These are phyloP conservation scores for Strix uralensis DNA, from an alignment of 2,113 vertebrate species.

Conservation along the genomic window DNA sequence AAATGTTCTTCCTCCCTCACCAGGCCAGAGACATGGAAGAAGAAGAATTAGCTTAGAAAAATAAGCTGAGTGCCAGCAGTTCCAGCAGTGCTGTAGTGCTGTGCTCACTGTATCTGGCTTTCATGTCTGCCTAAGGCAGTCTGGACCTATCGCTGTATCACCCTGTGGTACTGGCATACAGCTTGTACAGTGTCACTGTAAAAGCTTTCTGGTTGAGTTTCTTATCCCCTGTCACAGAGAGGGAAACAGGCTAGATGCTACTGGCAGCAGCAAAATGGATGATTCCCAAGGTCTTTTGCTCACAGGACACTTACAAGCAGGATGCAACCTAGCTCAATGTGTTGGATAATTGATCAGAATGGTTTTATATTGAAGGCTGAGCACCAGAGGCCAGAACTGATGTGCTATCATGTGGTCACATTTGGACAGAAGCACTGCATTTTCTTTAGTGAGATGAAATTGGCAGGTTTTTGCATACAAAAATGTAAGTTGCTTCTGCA, in stretches of 20 bases:
- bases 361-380: not conserved
- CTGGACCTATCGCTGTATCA: not conserved
- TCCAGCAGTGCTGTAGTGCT: not conserved
- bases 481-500: not conserved
- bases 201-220: not conserved
- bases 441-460: not conserved
- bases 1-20: not conserved
- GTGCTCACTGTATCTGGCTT: not conserved
- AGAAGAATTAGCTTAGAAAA: conserved; percentile 2
- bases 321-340: not conserved
- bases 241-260: not conserved
- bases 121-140: not conserved
- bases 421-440: not conserved
- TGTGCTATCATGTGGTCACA: fast-evolving
- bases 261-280: not conserved
- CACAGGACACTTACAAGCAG: not conserved
- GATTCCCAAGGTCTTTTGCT: not conserved
- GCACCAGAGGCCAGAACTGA: not conserved
- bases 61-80: not conserved
- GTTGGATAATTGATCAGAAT: not conserved
- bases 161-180: not conserved
- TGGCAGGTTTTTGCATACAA: not conserved
- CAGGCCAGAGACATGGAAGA: not conserved
- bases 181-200: not conserved
- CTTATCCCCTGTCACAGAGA: not conserved